These are phyloP conservation scores for Cantharis lateralis DNA, from an alignment of 2,888 invertebrate species.

Conservation along the genomic window DNA sequence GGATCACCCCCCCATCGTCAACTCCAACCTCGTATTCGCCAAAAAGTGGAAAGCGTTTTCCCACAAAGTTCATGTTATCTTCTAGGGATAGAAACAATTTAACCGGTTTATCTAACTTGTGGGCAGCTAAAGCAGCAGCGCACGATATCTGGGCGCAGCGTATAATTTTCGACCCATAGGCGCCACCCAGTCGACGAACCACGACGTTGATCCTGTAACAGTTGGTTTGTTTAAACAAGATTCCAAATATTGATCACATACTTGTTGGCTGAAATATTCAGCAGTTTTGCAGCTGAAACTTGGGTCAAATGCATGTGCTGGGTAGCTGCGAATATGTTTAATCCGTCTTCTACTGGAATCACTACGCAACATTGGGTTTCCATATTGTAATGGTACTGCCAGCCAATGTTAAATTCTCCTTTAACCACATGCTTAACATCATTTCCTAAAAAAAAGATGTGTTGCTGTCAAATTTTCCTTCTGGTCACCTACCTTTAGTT, in stretches of 20 bases:
- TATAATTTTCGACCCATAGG: conserved; percentile 77
- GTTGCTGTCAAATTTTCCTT: not conserved
- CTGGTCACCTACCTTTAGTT: conserved; percentile 36
- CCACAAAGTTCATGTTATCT: conserved; percentile 71
- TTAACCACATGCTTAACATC: conserved; percentile 53
- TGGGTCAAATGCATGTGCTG: conserved; percentile 69
- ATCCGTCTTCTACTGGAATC: conserved; percentile 68
- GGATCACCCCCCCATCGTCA: conserved; percentile 67
- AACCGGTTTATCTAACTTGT: conserved; percentile 66
- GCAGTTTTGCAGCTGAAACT: conserved; percentile 58
- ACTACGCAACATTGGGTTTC: conserved; percentile 71
- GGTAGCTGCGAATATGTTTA: conserved; percentile 66
- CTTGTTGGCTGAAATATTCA: conserved; percentile 65
- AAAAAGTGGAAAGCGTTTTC: conserved; percentile 67
- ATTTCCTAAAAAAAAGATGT: conserved; percentile 26
- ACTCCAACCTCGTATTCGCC: conserved; percentile 71
- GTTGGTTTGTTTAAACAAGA: not conserved
- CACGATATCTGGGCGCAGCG: conserved; percentile 63
- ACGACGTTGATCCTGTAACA: conserved; percentile 67
- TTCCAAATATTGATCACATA: conserved; percentile 40
- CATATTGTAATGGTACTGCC: conserved; percentile 80
- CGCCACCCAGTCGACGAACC: conserved; percentile 79
- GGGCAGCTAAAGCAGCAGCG: conserved; percentile 72
- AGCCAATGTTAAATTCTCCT: conserved; percentile 62
- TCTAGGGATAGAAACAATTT: conserved; percentile 72